These are phyloP conservation scores for Apis laboriosa DNA, from an alignment of 1,140 invertebrate species.

Conservation along the genomic window DNA sequence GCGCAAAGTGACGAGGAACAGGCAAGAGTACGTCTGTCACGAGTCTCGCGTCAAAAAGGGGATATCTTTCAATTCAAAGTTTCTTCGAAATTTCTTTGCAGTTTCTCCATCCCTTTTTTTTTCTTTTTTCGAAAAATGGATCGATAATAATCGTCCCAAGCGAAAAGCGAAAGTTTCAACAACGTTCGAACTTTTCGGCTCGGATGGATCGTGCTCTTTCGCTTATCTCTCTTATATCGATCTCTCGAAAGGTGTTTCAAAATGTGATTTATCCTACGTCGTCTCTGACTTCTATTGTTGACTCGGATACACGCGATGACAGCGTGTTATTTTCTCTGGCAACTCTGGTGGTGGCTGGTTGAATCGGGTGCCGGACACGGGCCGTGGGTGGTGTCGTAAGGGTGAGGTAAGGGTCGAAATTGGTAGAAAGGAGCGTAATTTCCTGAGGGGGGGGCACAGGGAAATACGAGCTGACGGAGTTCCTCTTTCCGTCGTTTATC, in stretches of 20 bases:
- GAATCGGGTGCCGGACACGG: conserved; percentile 36
- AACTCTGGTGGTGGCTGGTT: neutral
- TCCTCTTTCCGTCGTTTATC: conserved; percentile 48
- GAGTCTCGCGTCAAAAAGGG: too few species aligned
- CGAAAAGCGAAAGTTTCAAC: too few species aligned
- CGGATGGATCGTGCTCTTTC: neutral
- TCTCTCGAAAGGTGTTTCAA: neutral
- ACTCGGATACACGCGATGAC: conserved; percentile 39
- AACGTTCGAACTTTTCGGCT: too few species aligned
- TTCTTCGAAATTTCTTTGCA: too few species aligned
- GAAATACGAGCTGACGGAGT: conserved; percentile 54
- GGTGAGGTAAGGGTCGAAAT: conserved; percentile 10
- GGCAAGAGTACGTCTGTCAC: too few species aligned
- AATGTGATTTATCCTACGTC: conserved; percentile 48
- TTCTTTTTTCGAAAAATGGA: too few species aligned
- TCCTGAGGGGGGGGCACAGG: conserved; percentile 48
- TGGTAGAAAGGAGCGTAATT: conserved; percentile 62
- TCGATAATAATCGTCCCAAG: too few species aligned
- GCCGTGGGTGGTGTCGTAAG: neutral
- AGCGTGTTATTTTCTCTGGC: conserved; percentile 57
- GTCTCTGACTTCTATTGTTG: conserved; percentile 25
- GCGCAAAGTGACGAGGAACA: too few species aligned
- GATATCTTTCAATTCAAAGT: too few species aligned
- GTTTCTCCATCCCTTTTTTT: too few species aligned
- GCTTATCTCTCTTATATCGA: neutral